These are phyloP conservation scores for Notospermus geniculatus DNA, from an alignment of 1,140 invertebrate genomes.

Conservation along the genomic window DNA sequence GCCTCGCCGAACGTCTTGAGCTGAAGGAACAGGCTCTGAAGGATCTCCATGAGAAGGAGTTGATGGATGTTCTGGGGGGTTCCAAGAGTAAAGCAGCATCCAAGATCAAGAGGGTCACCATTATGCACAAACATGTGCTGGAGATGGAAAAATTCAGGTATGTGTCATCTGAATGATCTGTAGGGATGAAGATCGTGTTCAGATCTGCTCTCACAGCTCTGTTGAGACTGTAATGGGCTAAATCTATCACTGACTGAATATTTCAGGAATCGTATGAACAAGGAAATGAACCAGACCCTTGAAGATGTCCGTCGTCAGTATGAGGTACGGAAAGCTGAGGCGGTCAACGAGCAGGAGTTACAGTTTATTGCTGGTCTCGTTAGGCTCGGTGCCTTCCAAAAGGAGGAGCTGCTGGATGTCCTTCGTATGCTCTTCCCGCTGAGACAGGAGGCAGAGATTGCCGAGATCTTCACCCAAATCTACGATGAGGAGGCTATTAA, in stretches of 20 bases:
- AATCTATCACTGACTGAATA: no score
- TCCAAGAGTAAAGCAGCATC: constrained; percentile 35
- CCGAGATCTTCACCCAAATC: constrained; percentile 2
- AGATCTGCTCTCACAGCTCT: no score
- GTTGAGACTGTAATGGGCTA: no score
- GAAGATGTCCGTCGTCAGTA: constrained; percentile 36
- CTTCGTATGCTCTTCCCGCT: constrained; percentile 37
- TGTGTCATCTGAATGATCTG: no score
- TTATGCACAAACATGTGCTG: constrained; percentile 45
- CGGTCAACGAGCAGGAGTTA: constrained; percentile 31
- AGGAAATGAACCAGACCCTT: constrained; percentile 41
- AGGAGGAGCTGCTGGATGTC: constrained; percentile 36
- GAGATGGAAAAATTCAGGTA: constrained; percentile 50
- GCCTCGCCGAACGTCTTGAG: constrained; percentile 31
- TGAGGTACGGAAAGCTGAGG: constrained; percentile 29
- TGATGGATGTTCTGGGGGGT: constrained; percentile 25
- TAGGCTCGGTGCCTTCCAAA: constrained; percentile 31
- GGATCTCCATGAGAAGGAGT: constrained; percentile 36
- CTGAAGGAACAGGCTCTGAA: constrained; percentile 40
- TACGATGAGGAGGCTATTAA: background rate
- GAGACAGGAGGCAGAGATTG: constrained; percentile 32
- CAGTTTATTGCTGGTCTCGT: constrained; percentile 39
- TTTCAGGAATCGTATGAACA: constrained; percentile 38
- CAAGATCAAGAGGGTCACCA: constrained; percentile 37
- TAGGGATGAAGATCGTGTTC: no score